Percentiles rank a stretch among this genome's conserved stretches.
phyloP scores from a whole-genome alignment of 2,888 invertebrate species.

The Dromius quadrimaculatus region DNA sequence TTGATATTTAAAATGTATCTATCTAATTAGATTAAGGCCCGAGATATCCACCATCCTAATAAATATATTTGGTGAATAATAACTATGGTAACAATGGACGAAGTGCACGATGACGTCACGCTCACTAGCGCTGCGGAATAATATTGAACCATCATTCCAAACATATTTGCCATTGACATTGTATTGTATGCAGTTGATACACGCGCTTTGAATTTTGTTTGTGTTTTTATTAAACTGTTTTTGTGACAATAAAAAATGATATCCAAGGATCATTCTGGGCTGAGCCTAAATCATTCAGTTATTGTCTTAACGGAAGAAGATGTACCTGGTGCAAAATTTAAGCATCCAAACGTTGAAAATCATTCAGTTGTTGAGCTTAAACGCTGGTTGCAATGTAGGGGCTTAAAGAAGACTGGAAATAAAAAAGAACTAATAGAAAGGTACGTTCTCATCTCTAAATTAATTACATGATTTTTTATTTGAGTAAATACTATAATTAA shows the following conservation, averaged over 20 bases:
- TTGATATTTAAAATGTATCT: constrained; percentile 36
- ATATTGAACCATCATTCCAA: not conserved
- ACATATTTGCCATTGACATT: not conserved
- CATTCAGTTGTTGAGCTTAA: not conserved
- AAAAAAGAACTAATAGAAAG: not conserved
- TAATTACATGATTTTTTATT: not conserved
- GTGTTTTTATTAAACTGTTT: not conserved
- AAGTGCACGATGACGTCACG: not conserved
- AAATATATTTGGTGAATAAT: no score
- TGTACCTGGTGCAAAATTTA: not conserved
- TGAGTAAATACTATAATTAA: constrained; percentile 2
- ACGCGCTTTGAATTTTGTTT: not conserved
- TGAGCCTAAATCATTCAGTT: constrained; percentile 4
- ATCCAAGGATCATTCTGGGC: no score
- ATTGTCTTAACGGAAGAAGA: not conserved
- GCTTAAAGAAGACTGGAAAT: not conserved
- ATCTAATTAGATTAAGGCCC: constrained; percentile 65
- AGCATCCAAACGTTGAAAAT: not conserved
- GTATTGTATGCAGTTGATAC: not conserved
- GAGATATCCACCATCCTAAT: constrained; percentile 71
- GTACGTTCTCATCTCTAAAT: not conserved
- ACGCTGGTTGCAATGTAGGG: not conserved
- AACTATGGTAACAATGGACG: no score
- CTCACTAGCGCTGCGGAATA: not conserved
- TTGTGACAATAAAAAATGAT: no score